These are phyloP conservation scores for Sisyra nigra DNA, from an alignment of 2,888 invertebrate species.

Conservation along the genomic window DNA sequence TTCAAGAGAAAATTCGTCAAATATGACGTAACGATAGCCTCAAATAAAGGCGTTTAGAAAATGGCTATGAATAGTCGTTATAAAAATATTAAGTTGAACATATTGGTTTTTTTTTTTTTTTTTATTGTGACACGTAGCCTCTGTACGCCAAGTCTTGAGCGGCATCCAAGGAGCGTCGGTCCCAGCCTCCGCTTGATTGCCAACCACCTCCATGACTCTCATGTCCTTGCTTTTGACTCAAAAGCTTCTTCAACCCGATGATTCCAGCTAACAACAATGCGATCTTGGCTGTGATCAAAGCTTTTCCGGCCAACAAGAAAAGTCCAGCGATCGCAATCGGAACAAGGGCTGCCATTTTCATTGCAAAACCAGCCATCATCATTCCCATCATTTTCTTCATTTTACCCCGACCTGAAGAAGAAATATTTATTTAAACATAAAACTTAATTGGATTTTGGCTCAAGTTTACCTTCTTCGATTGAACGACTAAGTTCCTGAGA, in stretches of 20 bases:
- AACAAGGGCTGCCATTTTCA: conserved; percentile 69
- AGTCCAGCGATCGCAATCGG: conserved; percentile 66
- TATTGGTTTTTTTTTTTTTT: not conserved
- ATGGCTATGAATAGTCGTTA: not conserved
- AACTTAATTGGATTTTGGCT: not conserved
- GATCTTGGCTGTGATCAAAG: conserved; percentile 64
- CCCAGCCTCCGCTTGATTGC: conserved; percentile 43
- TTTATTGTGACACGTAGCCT: conserved; percentile 32
- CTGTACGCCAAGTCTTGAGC: conserved; percentile 57
- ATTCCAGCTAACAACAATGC: conserved; percentile 67
- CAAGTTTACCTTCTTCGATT: conserved; percentile 53
- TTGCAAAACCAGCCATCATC: conserved; percentile 79
- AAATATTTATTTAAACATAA: conserved; percentile 5
- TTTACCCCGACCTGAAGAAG: conserved; percentile 54
- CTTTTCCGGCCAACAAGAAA: conserved; percentile 70
- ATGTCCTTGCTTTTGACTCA: conserved; percentile 25
- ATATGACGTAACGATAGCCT: conserved; percentile 8
- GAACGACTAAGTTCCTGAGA: conserved; percentile 50
- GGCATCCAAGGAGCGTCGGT: conserved; percentile 42
- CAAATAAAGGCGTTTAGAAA: not conserved
- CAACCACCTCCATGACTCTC: conserved; percentile 33
- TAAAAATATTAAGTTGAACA: not conserved
- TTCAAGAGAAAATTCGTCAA: conserved; percentile 5
- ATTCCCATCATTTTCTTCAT: conserved; percentile 86
- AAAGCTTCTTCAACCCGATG: conserved; percentile 66